These are phyloP conservation scores for Thomomys bottae DNA, from an alignment of 2,113 vertebrate species.

Conservation along the genomic window DNA sequence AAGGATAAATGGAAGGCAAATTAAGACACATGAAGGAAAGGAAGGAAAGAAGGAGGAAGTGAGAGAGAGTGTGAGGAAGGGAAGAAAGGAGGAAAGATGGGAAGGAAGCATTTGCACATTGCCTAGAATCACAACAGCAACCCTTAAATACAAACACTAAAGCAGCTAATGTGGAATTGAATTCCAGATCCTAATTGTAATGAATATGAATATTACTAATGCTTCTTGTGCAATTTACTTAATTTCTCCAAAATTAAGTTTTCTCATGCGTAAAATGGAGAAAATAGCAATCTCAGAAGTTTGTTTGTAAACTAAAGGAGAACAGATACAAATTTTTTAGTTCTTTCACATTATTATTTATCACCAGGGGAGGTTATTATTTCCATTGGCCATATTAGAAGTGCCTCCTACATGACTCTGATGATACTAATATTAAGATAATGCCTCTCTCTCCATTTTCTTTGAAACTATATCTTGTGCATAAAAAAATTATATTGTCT, in stretches of 20 bases:
- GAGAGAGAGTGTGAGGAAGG: no score
- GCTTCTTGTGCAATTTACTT: background rate
- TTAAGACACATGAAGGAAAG: background rate
- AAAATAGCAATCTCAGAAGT: background rate
- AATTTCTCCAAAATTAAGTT: background rate
- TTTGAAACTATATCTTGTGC: background rate
- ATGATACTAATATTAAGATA: background rate
- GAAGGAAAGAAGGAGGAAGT: no score
- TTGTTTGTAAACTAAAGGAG: background rate
- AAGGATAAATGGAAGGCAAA: background rate
- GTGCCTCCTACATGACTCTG: background rate
- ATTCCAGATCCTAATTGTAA: background rate
- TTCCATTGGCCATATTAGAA: background rate
- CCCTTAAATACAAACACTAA: background rate
- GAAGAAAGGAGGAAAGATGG: no score
- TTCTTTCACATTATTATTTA: background rate
- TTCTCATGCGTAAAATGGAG: constrained; percentile 11
- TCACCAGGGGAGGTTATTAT: background rate
- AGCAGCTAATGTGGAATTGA: background rate
- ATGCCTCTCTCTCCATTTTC: background rate
- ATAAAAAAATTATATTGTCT: background rate
- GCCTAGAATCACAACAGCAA: background rate
- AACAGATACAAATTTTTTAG: background rate
- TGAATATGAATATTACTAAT: background rate
- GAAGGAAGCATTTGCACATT: background rate